Evolutionary conservation across 2,797 vertebrate species (phyloP).

Genomic region (Champsocephalus gunnari): DNA sequence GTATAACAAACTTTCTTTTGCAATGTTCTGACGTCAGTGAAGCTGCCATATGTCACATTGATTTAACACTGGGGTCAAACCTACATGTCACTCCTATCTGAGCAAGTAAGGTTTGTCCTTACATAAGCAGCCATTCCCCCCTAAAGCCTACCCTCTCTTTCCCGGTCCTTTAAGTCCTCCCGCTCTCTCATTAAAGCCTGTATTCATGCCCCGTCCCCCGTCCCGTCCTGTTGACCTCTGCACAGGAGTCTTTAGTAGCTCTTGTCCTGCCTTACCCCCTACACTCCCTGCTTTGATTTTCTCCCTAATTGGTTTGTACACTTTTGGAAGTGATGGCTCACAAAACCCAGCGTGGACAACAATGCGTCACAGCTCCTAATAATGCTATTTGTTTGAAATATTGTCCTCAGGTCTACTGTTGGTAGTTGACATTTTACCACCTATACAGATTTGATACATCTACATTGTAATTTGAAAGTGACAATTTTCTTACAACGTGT

Average conservation of each 20-base stretch:
- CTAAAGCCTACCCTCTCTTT: constrained; percentile 59
- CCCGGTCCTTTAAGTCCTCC: constrained; percentile 51
- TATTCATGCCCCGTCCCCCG: constrained; percentile 50
- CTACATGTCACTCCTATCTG: constrained; percentile 32
- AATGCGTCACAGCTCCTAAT: not conserved
- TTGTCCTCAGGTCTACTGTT: not conserved
- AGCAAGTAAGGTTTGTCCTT: constrained; percentile 56
- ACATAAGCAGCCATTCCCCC: constrained; percentile 70
- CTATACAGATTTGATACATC: not conserved
- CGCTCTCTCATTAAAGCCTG: constrained; percentile 69
- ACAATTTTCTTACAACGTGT: not conserved
- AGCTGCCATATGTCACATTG: constrained; percentile 21
- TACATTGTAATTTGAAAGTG: not conserved
- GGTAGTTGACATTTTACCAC: not conserved
- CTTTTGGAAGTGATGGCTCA: constrained; percentile 38
- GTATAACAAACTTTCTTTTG: constrained; percentile 7
- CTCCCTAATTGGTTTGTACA: constrained; percentile 68
- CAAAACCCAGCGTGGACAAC: constrained; percentile 7
- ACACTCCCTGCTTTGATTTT: constrained; percentile 51
- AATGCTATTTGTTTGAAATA: constrained; percentile 7
- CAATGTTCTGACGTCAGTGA: not conserved
- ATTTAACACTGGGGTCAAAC: constrained; percentile 37
- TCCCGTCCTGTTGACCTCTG: constrained; percentile 46
- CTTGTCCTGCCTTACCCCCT: constrained; percentile 48
- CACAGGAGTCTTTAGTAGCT: constrained; percentile 59